Percentiles rank a stretch among this genome's conserved stretches.
phyloP scores from a whole-genome alignment of 2,113 vertebrate genomes.

The Microtus richardsoni region DNA sequence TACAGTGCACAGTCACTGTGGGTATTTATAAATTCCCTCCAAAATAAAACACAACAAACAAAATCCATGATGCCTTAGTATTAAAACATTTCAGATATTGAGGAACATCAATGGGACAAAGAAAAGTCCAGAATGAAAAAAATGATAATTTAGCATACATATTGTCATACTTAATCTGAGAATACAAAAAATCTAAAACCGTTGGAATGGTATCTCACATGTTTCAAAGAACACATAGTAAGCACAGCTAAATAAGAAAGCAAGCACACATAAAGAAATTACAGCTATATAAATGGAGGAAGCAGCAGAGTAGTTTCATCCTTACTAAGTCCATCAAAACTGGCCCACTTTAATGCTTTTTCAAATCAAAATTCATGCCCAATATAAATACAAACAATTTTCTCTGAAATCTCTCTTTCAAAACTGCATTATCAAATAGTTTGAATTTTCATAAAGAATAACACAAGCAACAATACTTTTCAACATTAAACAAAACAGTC shows the following conservation, averaged over 20 bases:
- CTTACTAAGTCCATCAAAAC: not conserved
- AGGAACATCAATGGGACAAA: not conserved
- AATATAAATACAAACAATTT: not conserved
- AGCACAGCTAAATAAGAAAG: not conserved
- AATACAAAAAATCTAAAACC: not conserved
- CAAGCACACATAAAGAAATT: not conserved
- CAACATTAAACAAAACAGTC: conserved; percentile 13
- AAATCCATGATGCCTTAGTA: not conserved
- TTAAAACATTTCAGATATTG: not conserved
- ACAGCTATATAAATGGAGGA: not conserved
- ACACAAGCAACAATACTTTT: conserved; percentile 10
- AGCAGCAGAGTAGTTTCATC: not conserved
- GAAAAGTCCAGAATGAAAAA: not conserved
- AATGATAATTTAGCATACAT: not conserved
- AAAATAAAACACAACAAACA: not conserved
- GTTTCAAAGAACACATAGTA: not conserved
- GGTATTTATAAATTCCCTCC: not conserved
- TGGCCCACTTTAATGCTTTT: not conserved
- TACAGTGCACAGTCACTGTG: not conserved
- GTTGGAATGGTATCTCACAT: not conserved
- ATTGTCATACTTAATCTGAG: not conserved
- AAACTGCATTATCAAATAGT: not conserved
- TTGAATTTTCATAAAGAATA: conserved; percentile 6
- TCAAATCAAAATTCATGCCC: conserved; percentile 14
- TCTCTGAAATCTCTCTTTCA: conserved; percentile 18